A percentile compares a stretch with the other conserved stretches of the same genome.
These are phyloP conservation scores for Rhadina sibilatrix DNA, from an alignment of 2,113 vertebrate genomes.

Conservation along the genomic window DNA sequence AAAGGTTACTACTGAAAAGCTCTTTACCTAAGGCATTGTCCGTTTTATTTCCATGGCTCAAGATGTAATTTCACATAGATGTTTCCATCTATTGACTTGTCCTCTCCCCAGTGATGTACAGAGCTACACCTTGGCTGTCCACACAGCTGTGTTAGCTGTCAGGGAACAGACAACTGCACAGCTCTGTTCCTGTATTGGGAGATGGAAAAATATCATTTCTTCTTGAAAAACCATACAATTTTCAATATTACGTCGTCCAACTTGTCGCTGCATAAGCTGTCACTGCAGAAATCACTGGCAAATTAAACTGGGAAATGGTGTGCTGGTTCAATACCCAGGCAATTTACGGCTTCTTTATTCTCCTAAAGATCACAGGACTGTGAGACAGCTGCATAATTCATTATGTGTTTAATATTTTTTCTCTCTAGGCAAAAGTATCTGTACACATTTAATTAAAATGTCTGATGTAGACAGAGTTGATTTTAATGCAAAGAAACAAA, in stretches of 20 bases:
- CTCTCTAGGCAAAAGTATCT: neutral
- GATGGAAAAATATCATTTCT: neutral
- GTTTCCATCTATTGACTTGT: neutral
- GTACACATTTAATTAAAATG: conserved; percentile 19
- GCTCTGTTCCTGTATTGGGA: neutral
- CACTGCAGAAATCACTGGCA: neutral
- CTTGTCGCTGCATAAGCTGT: neutral
- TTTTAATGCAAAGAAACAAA: conserved; percentile 9
- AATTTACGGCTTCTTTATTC: conserved; percentile 21
- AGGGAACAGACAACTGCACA: neutral
- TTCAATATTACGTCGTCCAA: neutral
- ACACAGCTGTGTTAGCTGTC: neutral
- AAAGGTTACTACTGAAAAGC: neutral
- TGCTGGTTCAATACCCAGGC: neutral
- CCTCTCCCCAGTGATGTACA: neutral
- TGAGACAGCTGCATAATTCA: conserved; percentile 41
- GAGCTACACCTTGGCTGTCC: neutral
- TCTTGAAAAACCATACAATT: neutral
- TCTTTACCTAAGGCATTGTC: neutral
- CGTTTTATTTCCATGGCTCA: neutral
- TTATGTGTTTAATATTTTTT: conserved; percentile 43
- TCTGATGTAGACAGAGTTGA: neutral
- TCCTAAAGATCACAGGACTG: neutral
- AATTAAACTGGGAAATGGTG: neutral
- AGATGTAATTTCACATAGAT: neutral